A percentile compares a stretch with the other conserved stretches of the same genome.
Conservation (phyloP, 1,140 invertebrate species). For the Anoplophora glabripennis region DNA sequence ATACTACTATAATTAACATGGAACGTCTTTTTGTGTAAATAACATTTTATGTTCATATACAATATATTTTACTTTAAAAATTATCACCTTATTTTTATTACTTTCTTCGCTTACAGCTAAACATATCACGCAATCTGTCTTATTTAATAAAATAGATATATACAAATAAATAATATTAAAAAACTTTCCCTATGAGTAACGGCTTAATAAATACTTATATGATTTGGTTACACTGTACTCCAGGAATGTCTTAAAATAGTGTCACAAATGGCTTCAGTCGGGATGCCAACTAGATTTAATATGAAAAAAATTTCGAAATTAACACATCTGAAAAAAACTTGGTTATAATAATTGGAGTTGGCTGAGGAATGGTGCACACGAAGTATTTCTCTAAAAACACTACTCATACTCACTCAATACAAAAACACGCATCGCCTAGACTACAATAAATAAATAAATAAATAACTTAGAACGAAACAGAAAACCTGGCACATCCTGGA, state of each 20-base stretch:
- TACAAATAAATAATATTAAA: slow-evolving; percentile 38
- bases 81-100: slow-evolving; percentile 33
- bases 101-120: slow-evolving; percentile 26
- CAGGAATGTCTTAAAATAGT: background rate
- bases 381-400: no score
- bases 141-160: slow-evolving; percentile 29
- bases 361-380: no score
- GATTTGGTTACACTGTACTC: slow-evolving; percentile 9
- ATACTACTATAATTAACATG: slow-evolving; percentile 30
- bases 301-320: background rate
- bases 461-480: no score
- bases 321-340: background rate
- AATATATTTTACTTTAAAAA: slow-evolving; percentile 32
- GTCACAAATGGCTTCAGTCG: slow-evolving; percentile 2
- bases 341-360: background rate
- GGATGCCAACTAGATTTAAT: background rate
- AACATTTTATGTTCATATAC: slow-evolving; percentile 33
- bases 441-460: no score
- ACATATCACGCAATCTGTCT: slow-evolving; percentile 37
- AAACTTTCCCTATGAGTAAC: background rate
- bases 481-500: no score
- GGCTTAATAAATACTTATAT: slow-evolving; percentile 5
- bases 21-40: slow-evolving; percentile 38
- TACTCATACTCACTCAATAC: no score
- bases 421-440: no score